Conservation (phyloP, 2,797 vertebrate genomes). For the Syndactyla subalaris region DNA sequence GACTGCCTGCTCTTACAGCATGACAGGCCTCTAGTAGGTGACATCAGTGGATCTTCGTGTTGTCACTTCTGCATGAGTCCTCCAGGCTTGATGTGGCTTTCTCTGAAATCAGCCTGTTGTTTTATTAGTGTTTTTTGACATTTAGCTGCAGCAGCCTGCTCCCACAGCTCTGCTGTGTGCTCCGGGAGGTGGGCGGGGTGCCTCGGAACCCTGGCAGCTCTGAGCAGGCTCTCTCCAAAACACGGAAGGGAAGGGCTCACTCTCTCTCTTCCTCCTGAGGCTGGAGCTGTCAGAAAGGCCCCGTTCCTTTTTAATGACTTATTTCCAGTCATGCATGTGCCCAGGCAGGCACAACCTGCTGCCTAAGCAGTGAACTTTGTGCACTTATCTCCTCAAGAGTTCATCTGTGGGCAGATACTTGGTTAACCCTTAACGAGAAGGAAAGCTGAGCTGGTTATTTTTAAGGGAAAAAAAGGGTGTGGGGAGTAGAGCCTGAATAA, state of each 20-base stretch:
- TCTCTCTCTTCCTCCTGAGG: neutral
- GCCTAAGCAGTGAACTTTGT: constrained; percentile 45
- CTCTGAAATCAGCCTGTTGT: neutral
- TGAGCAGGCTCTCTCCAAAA: neutral
- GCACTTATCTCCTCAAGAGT: neutral
- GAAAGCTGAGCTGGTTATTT: neutral
- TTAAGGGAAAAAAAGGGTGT: fast-evolving
- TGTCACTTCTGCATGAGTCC: neutral
- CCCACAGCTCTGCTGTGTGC: neutral
- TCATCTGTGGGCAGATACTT: neutral
- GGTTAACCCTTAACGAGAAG: neutral
- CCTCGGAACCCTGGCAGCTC: neutral
- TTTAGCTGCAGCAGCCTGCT: neutral
- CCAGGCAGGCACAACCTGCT: constrained; percentile 10
- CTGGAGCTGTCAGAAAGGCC: neutral
- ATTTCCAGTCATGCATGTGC: neutral
- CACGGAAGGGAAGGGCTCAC: neutral
- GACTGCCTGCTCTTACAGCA: neutral
- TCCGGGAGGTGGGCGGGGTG: neutral
- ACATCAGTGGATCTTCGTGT: neutral
- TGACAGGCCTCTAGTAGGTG: neutral
- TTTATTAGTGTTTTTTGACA: neutral
- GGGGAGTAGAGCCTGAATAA: neutral
- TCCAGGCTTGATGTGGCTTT: neutral
- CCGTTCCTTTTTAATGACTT: neutral